A percentile compares a stretch with the other conserved stretches of the same genome.
Evolutionary conservation across 2,113 vertebrate genomes (phyloP).

Genomic region (Dromiciops gliroides): DNA sequence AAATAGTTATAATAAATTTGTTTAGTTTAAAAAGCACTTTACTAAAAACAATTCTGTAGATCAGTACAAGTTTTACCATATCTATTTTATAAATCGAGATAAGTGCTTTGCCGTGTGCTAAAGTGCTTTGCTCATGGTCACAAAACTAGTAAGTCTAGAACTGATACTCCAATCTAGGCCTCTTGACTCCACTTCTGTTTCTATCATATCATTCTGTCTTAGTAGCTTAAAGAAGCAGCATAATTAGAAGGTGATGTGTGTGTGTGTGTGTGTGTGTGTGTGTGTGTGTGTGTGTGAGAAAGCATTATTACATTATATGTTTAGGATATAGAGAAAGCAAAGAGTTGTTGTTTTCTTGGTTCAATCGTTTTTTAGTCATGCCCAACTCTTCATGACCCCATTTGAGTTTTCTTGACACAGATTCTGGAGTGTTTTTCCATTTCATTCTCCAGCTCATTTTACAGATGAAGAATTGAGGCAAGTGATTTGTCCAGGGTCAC

Average conservation of each 20-base stretch:
- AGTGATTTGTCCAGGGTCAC: background rate
- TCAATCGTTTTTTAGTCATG: background rate
- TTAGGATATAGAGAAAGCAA: background rate
- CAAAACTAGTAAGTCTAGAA: background rate
- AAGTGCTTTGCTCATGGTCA: background rate
- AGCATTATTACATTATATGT: too few relatives aligned
- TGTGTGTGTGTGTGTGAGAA: too few relatives aligned
- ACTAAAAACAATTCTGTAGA: too few relatives aligned
- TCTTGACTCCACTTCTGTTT: too few relatives aligned
- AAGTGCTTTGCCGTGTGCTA: too few relatives aligned
- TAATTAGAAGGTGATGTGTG: too few relatives aligned
- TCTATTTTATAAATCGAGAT: too few relatives aligned
- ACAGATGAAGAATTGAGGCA: background rate
- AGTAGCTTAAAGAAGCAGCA: too few relatives aligned
- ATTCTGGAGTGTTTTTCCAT: background rate
- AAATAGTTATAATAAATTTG: background rate
- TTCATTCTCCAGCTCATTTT: background rate
- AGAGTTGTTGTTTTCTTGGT: background rate
- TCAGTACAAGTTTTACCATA: too few relatives aligned
- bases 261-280: too few relatives aligned
- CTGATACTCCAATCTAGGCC: background rate
- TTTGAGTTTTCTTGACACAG: background rate
- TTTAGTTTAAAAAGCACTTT: conserved; percentile 16
- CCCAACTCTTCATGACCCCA: background rate
- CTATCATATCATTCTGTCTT: too few relatives aligned